Conservation (phyloP, 2,113 vertebrate species). For the Otocyon megalotis region DNA sequence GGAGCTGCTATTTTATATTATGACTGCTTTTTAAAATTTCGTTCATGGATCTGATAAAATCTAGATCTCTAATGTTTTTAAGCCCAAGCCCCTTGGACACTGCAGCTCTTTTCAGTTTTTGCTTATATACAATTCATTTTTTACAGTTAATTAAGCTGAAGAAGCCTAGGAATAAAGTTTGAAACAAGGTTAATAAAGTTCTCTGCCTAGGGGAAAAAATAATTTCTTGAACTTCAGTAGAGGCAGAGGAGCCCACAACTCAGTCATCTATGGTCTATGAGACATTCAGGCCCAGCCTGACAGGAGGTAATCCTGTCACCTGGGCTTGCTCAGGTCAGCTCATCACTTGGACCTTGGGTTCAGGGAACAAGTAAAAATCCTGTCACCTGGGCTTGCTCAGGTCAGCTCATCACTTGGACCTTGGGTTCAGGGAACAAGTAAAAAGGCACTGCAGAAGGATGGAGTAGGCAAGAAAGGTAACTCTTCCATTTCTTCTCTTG, state of each 20-base stretch:
- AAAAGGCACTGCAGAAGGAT: background rate
- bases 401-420: background rate
- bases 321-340: background rate
- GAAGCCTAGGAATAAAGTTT: too few species aligned
- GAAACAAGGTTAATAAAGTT: too few species aligned
- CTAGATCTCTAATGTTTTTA: too few species aligned
- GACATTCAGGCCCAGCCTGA: background rate
- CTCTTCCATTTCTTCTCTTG: background rate
- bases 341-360: background rate
- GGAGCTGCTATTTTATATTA: too few species aligned
- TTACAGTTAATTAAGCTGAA: too few species aligned
- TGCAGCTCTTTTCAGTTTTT: too few species aligned
- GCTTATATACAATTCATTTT: too few species aligned
- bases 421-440: background rate
- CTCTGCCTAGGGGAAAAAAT: too few species aligned
- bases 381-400: background rate
- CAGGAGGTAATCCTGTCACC: background rate
- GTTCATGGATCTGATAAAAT: too few species aligned
- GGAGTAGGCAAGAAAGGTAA: background rate
- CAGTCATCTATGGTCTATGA: background rate
- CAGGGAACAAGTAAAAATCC: background rate
- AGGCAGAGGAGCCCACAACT: background rate
- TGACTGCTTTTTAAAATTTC: too few species aligned
- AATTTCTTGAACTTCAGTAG: background rate
- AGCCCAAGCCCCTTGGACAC: too few species aligned